A percentile compares a stretch with the other conserved stretches of the same genome.
Conservation (phyloP, 2,797 vertebrate genomes). For the Bradypus variegatus region DNA sequence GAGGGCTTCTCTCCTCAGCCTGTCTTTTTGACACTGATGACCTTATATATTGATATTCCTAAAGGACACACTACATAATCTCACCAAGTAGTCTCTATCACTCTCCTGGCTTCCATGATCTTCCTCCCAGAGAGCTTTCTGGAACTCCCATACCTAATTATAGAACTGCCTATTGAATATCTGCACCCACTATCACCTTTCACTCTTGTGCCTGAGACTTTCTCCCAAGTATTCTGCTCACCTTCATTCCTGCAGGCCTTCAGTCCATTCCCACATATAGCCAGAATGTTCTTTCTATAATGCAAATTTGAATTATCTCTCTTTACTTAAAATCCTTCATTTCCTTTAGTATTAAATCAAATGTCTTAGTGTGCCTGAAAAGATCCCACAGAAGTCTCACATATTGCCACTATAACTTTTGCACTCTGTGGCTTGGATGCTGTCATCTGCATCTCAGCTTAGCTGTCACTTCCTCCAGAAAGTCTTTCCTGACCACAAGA, state of each 20-base stretch:
- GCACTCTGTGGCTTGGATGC: neutral
- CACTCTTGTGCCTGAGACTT: neutral
- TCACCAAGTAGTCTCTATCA: neutral
- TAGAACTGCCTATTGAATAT: neutral
- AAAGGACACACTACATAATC: neutral
- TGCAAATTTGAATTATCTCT: neutral
- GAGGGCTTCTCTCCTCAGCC: neutral
- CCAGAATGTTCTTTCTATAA: neutral
- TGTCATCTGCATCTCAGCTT: neutral
- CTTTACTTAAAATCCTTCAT: neutral
- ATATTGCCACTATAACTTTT: accelerated
- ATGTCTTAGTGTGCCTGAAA: neutral
- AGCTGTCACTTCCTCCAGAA: neutral
- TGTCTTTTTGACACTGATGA: neutral
- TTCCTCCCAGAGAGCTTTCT: neutral
- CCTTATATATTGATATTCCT: neutral
- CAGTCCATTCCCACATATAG: neutral
- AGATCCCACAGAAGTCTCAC: neutral
- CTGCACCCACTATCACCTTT: neutral
- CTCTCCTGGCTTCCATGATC: neutral
- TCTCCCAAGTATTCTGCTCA: neutral
- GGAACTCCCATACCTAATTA: neutral
- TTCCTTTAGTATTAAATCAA: neutral
- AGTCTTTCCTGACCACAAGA: neutral
- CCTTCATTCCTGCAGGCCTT: neutral